These are phyloP conservation scores for Clarias pachynema DNA, from an alignment of 2,797 vertebrate species.

Conservation along the genomic window DNA sequence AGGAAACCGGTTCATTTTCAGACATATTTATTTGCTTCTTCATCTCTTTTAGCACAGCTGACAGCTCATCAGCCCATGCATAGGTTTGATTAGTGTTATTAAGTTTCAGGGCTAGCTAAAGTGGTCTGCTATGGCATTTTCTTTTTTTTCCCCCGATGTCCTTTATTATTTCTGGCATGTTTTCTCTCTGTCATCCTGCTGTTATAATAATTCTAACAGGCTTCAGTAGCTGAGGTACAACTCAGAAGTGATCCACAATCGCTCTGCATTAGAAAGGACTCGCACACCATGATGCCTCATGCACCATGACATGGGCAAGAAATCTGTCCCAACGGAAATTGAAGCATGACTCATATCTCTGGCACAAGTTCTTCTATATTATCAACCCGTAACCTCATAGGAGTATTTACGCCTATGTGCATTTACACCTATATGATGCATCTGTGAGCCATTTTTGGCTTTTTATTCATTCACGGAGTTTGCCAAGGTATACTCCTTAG, in stretches of 20 bases:
- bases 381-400: neutral
- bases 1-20: neutral
- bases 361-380: constrained; percentile 9
- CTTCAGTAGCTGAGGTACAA: constrained; percentile 10
- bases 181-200: neutral
- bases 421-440: constrained; percentile 9
- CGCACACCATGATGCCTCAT: constrained; percentile 9
- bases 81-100: constrained; percentile 8
- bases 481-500: constrained; percentile 15
- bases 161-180: constrained; percentile 32
- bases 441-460: constrained; percentile 12
- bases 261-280: constrained; percentile 6
- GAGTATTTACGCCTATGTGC: neutral
- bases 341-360: constrained; percentile 35
- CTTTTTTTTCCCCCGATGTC: constrained; percentile 39
- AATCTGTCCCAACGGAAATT: constrained; percentile 29
- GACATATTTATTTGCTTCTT: neutral
- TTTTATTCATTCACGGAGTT: constrained; percentile 16
- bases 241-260: neutral
- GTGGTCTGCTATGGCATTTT: constrained; percentile 54
- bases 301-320: constrained; percentile 6
- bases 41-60: neutral
- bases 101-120: constrained; percentile 58
- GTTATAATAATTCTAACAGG: constrained; percentile 1
- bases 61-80: constrained; percentile 7